These are phyloP conservation scores for Ormyrus rosae DNA, from an alignment of 2,888 invertebrate genomes.

Conservation along the genomic window DNA sequence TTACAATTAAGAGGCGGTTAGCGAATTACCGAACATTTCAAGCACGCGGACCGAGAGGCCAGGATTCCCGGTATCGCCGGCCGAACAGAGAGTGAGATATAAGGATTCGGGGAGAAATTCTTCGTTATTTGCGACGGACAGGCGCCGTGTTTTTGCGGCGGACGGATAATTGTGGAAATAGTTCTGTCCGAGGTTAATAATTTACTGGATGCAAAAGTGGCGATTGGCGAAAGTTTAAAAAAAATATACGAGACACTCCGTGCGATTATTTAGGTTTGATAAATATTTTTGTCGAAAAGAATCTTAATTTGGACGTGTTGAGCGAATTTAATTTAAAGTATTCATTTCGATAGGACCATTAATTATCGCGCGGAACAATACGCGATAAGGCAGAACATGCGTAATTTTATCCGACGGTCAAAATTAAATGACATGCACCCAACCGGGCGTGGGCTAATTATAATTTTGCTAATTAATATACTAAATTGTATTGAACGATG, in stretches of 20 bases:
- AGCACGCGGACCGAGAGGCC: slow-evolving; percentile 62
- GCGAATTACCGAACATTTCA: slow-evolving; percentile 73
- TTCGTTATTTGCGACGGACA: not conserved
- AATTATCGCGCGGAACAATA: slow-evolving; percentile 27
- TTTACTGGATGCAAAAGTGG: not conserved
- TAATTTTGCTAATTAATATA: slow-evolving; percentile 42
- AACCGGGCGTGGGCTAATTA: slow-evolving; percentile 26
- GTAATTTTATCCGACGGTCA: slow-evolving; percentile 46
- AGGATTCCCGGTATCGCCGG: slow-evolving; percentile 65
- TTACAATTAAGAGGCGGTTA: slow-evolving; percentile 76
- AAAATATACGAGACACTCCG: not conserved
- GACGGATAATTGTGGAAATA: not conserved
- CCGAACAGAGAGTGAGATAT: slow-evolving; percentile 6
- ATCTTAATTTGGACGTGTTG: too few relatives aligned
- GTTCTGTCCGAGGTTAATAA: not conserved
- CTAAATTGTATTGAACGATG: not conserved
- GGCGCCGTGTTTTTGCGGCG: not conserved
- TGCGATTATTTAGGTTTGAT: not conserved
- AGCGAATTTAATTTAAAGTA: slow-evolving; percentile 5
- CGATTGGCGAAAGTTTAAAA: not conserved
- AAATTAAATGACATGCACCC: slow-evolving; percentile 40
- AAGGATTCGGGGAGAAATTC: not conserved
- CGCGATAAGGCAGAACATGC: slow-evolving; percentile 30
- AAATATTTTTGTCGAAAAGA: too few relatives aligned
- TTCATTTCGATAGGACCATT: slow-evolving; percentile 28